phyloP scores from a whole-genome alignment of 1,140 invertebrate genomes.

The Meloidogyne exigua region DNA sequence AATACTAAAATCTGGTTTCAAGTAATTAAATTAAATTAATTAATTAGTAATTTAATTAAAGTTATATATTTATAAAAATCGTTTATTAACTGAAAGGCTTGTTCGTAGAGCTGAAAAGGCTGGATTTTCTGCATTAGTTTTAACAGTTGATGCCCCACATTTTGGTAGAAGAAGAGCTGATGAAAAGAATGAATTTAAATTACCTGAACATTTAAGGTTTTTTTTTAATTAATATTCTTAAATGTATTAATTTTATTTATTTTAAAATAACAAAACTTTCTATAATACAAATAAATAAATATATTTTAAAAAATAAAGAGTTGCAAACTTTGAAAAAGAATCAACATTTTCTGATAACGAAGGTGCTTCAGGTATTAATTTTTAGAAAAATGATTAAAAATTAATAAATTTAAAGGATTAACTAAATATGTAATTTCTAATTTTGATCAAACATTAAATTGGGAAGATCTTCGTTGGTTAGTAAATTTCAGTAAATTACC shows the following conservation, averaged over 20 bases:
- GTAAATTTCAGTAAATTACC: constrained; percentile 39
- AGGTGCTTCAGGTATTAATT: constrained; percentile 15
- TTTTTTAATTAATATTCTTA: constrained; percentile 7
- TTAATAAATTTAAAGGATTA: constrained; percentile 69
- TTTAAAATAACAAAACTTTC: too few species aligned
- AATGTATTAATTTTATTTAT: too few species aligned
- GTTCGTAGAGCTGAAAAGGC: constrained; percentile 77
- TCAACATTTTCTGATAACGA: neutral
- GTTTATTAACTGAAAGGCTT: constrained; percentile 74
- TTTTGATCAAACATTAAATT: constrained; percentile 78
- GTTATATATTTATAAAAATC: constrained; percentile 82
- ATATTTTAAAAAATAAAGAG: constrained; percentile 41
- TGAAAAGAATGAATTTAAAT: constrained; percentile 77
- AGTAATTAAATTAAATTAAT: constrained; percentile 7
- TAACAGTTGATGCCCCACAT: constrained; percentile 84
- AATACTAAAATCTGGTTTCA: constrained; percentile 66
- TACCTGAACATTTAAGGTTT: constrained; percentile 78
- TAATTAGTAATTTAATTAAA: constrained; percentile 73
- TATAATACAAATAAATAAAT: too few species aligned
- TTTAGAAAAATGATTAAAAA: constrained; percentile 29
- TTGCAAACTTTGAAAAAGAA: constrained; percentile 64
- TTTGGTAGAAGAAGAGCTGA: constrained; percentile 80
- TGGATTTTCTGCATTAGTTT: constrained; percentile 81
- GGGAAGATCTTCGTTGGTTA: constrained; percentile 82
- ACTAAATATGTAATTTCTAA: constrained; percentile 75